Conservation (phyloP, 2,888 invertebrate species). For the Drosophila maculinotata region DNA sequence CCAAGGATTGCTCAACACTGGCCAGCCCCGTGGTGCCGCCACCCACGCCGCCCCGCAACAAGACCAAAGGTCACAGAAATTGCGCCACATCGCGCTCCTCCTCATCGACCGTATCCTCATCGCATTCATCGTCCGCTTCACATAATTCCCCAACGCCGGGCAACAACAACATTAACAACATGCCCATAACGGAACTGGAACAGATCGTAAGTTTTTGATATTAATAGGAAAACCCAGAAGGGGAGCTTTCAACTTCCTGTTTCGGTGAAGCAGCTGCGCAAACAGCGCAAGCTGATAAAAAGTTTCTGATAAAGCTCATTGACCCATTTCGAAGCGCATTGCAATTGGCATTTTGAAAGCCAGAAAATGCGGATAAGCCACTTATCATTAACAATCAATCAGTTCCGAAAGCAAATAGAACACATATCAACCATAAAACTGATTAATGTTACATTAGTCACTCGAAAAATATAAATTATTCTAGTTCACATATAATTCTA, state of each 20-base stretch:
- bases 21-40: constrained; percentile 85
- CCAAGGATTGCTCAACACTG: constrained; percentile 88
- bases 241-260: constrained; percentile 52
- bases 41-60: constrained; percentile 87
- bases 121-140: constrained; percentile 75
- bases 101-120: constrained; percentile 84
- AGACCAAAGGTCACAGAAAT: constrained; percentile 85
- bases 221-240: neutral
- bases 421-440: constrained; percentile 14
- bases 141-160: constrained; percentile 84
- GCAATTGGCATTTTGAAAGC: constrained; percentile 31
- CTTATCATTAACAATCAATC: constrained; percentile 65
- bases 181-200: constrained; percentile 89
- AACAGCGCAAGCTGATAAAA: constrained; percentile 41
- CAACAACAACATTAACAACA: constrained; percentile 83
- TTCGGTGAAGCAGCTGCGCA: constrained; percentile 59
- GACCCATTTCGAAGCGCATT: constrained; percentile 63
- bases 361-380: constrained; percentile 45
- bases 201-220: constrained; percentile 89
- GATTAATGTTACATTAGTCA: constrained; percentile 3
- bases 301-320: constrained; percentile 62
- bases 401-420: constrained; percentile 54
- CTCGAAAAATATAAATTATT: neutral
- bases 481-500: too few species aligned
- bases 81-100: constrained; percentile 86